A percentile compares a stretch with the other conserved stretches of the same genome.
Conservation (phyloP, 2,888 invertebrate species). For the Omphaloscelis lunosa region DNA sequence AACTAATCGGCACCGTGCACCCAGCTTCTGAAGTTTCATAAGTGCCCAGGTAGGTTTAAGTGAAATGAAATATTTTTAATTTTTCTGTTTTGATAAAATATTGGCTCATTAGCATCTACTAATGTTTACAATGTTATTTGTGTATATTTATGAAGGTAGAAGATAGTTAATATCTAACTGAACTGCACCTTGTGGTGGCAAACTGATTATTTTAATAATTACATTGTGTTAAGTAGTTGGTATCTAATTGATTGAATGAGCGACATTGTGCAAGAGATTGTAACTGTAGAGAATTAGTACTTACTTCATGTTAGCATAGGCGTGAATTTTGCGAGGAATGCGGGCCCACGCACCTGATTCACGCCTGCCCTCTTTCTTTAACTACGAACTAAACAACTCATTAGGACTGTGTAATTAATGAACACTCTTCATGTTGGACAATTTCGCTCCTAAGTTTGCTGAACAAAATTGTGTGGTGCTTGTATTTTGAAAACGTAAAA, state of each 20-base stretch:
- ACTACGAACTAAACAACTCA: conserved; percentile 4
- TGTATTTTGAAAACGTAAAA: conserved; percentile 48
- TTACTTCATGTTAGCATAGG: conserved; percentile 55
- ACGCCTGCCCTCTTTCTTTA: conserved; percentile 56
- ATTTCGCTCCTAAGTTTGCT: conserved; percentile 5
- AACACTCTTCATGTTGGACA: conserved; percentile 12
- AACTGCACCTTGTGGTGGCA: conserved; percentile 21
- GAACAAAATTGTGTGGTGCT: conserved; percentile 20
- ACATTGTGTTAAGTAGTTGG: conserved; percentile 27
- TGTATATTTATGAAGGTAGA: conserved; percentile 50
- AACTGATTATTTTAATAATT: conserved; percentile 35
- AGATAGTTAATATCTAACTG: conserved; percentile 24
- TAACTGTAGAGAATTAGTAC: conserved; percentile 29
- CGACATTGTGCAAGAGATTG: conserved; percentile 58
- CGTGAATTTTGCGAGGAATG: conserved; percentile 66
- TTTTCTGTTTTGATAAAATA: not conserved
- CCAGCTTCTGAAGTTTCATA: too few species aligned
- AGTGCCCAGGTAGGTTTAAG: too few species aligned
- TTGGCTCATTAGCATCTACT: not conserved
- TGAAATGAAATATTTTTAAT: too few species aligned
- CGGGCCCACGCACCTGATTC: conserved; percentile 61
- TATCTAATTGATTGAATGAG: conserved; percentile 55
- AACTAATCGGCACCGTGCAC: too few species aligned
- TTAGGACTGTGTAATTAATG: conserved; percentile 10
- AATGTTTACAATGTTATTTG: conserved; percentile 8